These are phyloP conservation scores for Furnarius figulus DNA, from an alignment of 2,113 vertebrate genomes.

Conservation along the genomic window DNA sequence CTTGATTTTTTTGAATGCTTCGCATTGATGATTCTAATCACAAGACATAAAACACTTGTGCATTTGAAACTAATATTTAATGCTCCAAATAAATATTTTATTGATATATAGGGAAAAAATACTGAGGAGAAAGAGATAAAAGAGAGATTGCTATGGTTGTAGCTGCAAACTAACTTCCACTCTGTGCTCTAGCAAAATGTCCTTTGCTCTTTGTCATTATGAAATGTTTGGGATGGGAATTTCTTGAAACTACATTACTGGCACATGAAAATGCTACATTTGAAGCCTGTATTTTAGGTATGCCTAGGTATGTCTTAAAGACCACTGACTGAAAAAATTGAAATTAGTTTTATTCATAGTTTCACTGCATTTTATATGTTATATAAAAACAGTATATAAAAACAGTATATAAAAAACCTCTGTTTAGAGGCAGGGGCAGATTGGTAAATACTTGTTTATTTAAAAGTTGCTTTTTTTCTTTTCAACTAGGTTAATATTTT, in stretches of 20 bases:
- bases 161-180: not conserved
- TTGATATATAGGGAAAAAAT: not conserved
- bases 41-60: not conserved
- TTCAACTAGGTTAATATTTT: slow-evolving; percentile 94
- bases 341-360: not conserved
- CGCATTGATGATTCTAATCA: not conserved
- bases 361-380: not conserved
- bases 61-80: not conserved
- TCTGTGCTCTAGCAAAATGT: not conserved
- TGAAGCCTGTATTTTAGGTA: not conserved
- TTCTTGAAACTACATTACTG: not conserved
- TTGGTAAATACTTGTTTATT: not conserved
- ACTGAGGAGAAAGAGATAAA: not conserved
- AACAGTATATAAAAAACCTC: not conserved
- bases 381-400: no score
- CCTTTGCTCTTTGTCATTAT: not conserved
- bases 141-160: not conserved
- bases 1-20: not conserved
- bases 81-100: not conserved
- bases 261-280: not conserved
- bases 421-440: not conserved
- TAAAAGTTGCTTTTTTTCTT: not conserved
- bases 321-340: not conserved
- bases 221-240: not conserved
- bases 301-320: not conserved